Base-by-base conservation (phyloP, 2,888 invertebrate species). In the Watsonalla binaria region DNA sequence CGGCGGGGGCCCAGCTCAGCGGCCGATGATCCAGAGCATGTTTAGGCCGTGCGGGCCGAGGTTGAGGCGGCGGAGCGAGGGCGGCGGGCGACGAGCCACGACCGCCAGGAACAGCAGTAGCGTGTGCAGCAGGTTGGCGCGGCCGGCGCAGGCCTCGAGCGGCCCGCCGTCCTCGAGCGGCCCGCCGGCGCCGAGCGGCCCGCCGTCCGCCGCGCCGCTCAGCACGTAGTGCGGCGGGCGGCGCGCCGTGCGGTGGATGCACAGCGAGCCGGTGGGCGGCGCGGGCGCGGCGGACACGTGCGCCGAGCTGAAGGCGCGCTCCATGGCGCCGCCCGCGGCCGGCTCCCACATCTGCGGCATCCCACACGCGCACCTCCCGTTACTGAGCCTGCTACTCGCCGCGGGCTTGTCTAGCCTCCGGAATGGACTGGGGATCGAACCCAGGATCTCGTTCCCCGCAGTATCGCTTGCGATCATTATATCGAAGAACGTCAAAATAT, bases 101-200 rank as follows among this genome's bases (percentile, higher is more conserved):
- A 94, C 95, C 61, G 96, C 94, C 70, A 97, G 80, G 80, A 98
- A 96, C 71, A 97, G 92, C 68, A 98, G 92, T 59, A 98, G 92
- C 51, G 96, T 94, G 82, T 97, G 96, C 79, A 97, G 96, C 72
- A 98, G 86, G 88, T 97, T 98, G 89, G 97, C 96, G 71, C 97
- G 93, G 52, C 97, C 97, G 57, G 66, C 67, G 50, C 70, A 62
- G 65, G 68, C 66, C 64, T 74, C 59, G 53, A 64, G 63, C 57
- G 53, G 53, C 57, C 58, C 66, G 48, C 51, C 93, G 55, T 94
- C 94, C 35, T 93, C 86, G 52, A 93, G 90, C 13, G 95, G 89
- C 66, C 93, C 92, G 80, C 93, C 96, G 83, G 94, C 46, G 96
- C 95, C 51, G 96, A 95, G 69, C 92, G 62, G 55, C 54, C 52